phyloP scores from a whole-genome alignment of 2,113 vertebrate genomes.

The Paramisgurnus dabryanus region DNA sequence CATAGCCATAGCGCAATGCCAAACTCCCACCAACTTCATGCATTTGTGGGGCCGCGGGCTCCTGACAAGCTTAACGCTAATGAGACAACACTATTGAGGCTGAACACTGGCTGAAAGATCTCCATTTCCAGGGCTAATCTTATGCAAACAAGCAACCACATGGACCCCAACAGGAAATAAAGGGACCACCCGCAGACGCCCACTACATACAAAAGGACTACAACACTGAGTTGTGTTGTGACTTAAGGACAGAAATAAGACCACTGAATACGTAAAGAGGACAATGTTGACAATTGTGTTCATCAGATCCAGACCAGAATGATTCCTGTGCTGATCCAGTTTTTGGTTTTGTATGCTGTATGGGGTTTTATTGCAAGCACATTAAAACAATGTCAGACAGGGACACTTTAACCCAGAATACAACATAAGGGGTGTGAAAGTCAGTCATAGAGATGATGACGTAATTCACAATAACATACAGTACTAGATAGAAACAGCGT shows the following conservation, averaged over 20 bases:
- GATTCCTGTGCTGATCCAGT: not conserved
- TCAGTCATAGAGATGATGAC: not conserved
- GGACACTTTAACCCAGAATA: not conserved
- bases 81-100: constrained; percentile 51
- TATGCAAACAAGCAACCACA: constrained; percentile 67
- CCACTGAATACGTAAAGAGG: constrained; percentile 36
- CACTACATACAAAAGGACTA: constrained; percentile 51
- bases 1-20: not conserved
- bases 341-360: not conserved
- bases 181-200: constrained; percentile 66
- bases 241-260: constrained; percentile 52
- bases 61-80: constrained; percentile 55
- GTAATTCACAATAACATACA: not conserved
- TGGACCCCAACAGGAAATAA: constrained; percentile 66
- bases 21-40: not conserved
- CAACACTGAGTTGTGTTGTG: not conserved
- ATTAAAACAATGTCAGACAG: not conserved
- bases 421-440: not conserved
- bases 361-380: not conserved
- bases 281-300: constrained; percentile 41
- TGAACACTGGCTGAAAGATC: constrained; percentile 25
- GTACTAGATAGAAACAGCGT: not conserved
- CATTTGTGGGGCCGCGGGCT: constrained; percentile 33
- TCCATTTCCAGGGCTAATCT: constrained; percentile 56
- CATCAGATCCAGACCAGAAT: not conserved